Percentiles rank a stretch among this genome's conserved stretches.
phyloP scores from a whole-genome alignment of 1,140 invertebrate species.

The Aphis craccivora region DNA sequence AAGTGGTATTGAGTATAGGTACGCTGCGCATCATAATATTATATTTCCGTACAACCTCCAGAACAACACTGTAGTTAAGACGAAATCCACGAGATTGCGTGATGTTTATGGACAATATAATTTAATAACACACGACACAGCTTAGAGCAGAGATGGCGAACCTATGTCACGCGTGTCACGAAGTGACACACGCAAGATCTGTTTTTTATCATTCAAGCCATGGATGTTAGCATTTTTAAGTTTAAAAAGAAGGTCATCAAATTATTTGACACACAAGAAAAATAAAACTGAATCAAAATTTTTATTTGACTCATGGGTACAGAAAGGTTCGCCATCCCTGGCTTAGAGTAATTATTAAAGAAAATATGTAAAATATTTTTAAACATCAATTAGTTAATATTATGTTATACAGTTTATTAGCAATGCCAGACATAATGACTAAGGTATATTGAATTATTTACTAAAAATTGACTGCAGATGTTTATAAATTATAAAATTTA shows the following conservation, averaged over 20 bases:
- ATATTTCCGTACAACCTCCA: not conserved
- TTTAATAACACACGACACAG: not conserved
- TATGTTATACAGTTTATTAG: not conserved
- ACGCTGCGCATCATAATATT: not conserved
- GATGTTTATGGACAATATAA: not conserved
- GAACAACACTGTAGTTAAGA: not conserved
- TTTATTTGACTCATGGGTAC: no score
- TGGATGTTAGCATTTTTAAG: no score
- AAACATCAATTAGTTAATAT: not conserved
- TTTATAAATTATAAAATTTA: not conserved
- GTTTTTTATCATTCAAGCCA: no score
- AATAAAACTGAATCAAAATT: no score
- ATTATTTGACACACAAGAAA: no score
- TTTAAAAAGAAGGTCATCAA: no score
- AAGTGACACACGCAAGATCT: no score
- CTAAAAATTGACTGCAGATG: not conserved
- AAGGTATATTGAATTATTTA: not conserved
- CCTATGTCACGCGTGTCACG: no score
- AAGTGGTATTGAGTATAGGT: not conserved
- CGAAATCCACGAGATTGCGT: not conserved
- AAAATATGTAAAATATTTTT: not conserved
- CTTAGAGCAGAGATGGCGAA: no score
- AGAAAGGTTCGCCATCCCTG: no score
- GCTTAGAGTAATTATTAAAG: not conserved
- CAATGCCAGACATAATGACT: not conserved